These are phyloP conservation scores for Drosophila hawaiiensis DNA, from an alignment of 2,888 invertebrate species.

Conservation along the genomic window DNA sequence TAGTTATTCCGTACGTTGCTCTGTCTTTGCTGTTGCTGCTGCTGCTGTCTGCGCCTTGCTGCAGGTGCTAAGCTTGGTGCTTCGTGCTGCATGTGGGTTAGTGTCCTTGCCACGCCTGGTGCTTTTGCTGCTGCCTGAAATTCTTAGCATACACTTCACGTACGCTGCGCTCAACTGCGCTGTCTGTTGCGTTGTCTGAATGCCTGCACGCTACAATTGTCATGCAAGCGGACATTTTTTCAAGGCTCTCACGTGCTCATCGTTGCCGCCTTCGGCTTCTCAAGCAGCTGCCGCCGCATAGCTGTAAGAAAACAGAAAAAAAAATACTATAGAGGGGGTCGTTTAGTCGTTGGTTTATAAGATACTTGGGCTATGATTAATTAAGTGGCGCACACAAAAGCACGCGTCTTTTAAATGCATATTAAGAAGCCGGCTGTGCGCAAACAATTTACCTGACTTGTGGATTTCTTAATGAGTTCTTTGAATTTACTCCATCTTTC, in stretches of 20 bases:
- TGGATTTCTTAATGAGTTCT: slow-evolving; percentile 8
- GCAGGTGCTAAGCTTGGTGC: slow-evolving; percentile 68
- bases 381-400: slow-evolving; percentile 49
- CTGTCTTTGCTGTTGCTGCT: slow-evolving; percentile 32
- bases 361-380: slow-evolving; percentile 64
- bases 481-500: neutral
- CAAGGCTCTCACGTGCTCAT: slow-evolving; percentile 66
- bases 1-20: slow-evolving; percentile 70
- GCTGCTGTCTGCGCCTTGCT: slow-evolving; percentile 53
- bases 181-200: slow-evolving; percentile 75
- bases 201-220: slow-evolving; percentile 82
- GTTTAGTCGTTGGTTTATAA: slow-evolving; percentile 39
- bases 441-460: slow-evolving; percentile 51
- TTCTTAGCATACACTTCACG: slow-evolving; percentile 74
- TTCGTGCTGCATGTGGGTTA: slow-evolving; percentile 55
- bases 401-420: slow-evolving; percentile 65
- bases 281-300: slow-evolving; percentile 47
- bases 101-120: slow-evolving; percentile 50
- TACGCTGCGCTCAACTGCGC: slow-evolving; percentile 66
- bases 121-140: slow-evolving; percentile 43
- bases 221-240: slow-evolving; percentile 80
- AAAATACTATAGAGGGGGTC: neutral
- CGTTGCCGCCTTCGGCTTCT: slow-evolving; percentile 45
- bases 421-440: slow-evolving; percentile 43
- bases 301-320: slow-evolving; percentile 28